Percentiles rank a stretch among this genome's conserved stretches.
Conservation (phyloP, 2,113 vertebrate genomes). For the Macrotis lagotis region DNA sequence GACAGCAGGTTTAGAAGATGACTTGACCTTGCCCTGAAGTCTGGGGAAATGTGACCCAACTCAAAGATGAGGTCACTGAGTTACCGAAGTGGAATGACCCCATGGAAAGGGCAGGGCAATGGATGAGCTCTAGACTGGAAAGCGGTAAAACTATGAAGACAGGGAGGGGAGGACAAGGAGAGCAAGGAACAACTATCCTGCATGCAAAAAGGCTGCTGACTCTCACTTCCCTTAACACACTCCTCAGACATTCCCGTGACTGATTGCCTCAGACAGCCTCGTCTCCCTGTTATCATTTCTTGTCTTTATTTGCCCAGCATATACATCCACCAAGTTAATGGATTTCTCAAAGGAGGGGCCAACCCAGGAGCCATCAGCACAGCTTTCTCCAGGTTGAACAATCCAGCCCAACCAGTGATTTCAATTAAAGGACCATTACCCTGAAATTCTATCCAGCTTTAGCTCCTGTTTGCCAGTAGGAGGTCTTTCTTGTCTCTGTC, state of each 20-base stretch:
- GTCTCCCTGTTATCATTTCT: background rate
- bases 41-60: constrained; percentile 33
- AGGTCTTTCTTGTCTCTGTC: constrained; percentile 71
- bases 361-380: constrained; percentile 72
- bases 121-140: background rate
- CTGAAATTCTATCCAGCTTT: constrained; percentile 84
- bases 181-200: rapidly evolving
- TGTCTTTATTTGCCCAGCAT: constrained; percentile 47
- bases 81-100: constrained; percentile 13
- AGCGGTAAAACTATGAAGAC: background rate
- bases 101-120: background rate
- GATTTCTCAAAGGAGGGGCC: constrained; percentile 64
- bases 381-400: constrained; percentile 71
- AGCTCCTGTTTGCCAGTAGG: constrained; percentile 82
- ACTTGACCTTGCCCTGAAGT: background rate
- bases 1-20: constrained; percentile 2
- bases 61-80: constrained; percentile 43
- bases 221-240: background rate
- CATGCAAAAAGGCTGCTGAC: constrained; percentile 45
- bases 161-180: background rate
- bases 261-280: background rate
- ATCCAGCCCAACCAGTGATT: constrained; percentile 80
- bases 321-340: constrained; percentile 74
- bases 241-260: constrained; percentile 3
- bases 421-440: constrained; percentile 88